A percentile compares a stretch with the other conserved stretches of the same genome.
Evolutionary conservation across 1,140 invertebrate genomes (phyloP).

Genomic region (Laupala kohalensis): DNA sequence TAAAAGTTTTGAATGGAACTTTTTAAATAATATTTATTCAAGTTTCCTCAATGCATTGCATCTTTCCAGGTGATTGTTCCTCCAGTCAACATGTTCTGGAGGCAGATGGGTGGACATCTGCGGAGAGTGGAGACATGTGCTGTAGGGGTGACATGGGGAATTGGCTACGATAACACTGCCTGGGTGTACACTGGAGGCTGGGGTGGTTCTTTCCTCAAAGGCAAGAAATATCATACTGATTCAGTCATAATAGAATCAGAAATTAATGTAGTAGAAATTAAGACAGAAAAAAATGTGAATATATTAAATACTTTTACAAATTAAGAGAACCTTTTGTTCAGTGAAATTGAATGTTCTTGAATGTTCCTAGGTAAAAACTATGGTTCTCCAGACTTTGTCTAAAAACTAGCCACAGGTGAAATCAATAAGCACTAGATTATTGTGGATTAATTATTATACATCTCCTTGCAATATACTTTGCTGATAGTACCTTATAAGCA

Average conservation of each 20-base stretch:
- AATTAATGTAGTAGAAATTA: too few species aligned
- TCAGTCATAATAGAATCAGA: too few species aligned
- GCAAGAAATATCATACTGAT: slow-evolving; percentile 26
- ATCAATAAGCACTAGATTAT: too few species aligned
- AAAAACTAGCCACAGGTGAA: too few species aligned
- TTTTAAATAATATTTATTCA: background rate
- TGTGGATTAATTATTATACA: too few species aligned
- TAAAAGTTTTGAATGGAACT: slow-evolving; percentile 3
- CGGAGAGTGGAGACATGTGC: slow-evolving; percentile 59
- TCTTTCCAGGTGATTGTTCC: slow-evolving; percentile 45
- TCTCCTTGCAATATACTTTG: too few species aligned
- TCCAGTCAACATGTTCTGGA: slow-evolving; percentile 62
- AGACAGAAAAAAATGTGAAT: too few species aligned
- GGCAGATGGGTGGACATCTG: slow-evolving; percentile 73
- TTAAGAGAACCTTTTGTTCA: too few species aligned
- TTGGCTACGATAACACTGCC: slow-evolving; percentile 68
- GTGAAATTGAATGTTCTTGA: too few species aligned
- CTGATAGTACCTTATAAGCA: too few species aligned
- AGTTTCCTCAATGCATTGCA: background rate
- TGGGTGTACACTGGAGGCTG: slow-evolving; percentile 79
- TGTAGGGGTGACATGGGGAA: slow-evolving; percentile 71
- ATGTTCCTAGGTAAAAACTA: background rate
- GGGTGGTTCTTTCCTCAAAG: slow-evolving; percentile 65
- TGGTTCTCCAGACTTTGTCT: too few species aligned
- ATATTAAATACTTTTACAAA: too few species aligned